Evolutionary conservation across 2,888 invertebrate species (phyloP).

Genomic region (Caenorhabditis imperialis): DNA sequence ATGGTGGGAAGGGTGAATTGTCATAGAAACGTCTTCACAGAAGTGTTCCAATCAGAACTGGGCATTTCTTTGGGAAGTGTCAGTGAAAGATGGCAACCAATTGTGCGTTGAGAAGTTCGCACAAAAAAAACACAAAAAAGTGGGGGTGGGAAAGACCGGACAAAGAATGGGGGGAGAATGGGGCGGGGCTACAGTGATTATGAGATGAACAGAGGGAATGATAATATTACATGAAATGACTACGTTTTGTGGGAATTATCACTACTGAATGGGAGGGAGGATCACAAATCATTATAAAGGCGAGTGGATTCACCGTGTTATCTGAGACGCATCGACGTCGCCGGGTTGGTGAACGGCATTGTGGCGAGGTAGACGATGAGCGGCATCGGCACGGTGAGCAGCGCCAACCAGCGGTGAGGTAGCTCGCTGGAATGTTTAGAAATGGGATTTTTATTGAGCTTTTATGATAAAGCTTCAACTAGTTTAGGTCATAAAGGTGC

Average conservation of each 20-base stretch:
- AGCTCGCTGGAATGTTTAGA: constrained; percentile 38
- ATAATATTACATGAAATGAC: constrained; percentile 48
- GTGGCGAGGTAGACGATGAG: constrained; percentile 68
- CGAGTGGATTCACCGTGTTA: neutral
- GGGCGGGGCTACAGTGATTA: neutral
- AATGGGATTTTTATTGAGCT: no score
- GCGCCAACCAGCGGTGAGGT: constrained; percentile 25
- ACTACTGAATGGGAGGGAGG: neutral
- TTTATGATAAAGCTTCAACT: no score
- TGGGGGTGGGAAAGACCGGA: constrained; percentile 40
- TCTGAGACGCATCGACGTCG: constrained; percentile 49
- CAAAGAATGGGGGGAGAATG: constrained; percentile 10
- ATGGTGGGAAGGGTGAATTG: constrained; percentile 6
- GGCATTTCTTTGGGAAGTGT: constrained; percentile 32
- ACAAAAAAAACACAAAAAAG: constrained; percentile 2
- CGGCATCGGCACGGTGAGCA: constrained; percentile 65
- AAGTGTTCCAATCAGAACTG: constrained; percentile 20
- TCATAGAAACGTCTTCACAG: constrained; percentile 13
- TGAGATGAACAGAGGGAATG: constrained; percentile 6
- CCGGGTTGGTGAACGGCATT: constrained; percentile 67
- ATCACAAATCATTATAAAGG: constrained; percentile 18
- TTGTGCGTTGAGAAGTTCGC: constrained; percentile 35
- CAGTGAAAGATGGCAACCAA: constrained; percentile 32
- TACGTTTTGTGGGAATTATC: constrained; percentile 27
- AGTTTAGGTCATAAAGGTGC: no score